Base-by-base conservation (phyloP, 2,113 vertebrate genomes). In the Rissa tridactyla region DNA sequence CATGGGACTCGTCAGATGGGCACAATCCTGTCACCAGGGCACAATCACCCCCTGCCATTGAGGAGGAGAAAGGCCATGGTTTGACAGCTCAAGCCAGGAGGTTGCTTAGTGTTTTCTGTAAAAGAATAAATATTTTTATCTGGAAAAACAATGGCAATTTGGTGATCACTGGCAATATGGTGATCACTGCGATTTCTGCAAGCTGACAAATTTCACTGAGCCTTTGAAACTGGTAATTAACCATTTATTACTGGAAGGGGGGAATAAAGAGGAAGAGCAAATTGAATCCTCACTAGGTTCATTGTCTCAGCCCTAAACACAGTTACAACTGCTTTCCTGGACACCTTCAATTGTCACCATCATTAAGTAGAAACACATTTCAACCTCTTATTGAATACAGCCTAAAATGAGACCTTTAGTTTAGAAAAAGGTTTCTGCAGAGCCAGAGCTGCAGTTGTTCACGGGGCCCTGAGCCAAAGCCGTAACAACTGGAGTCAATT, bases 331-430 rank as follows among this genome's bases (percentile, higher is more conserved):
- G 62, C 66, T 91, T 86, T 88, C 44, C 81, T 73, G 73, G 78
- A 92, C 66, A 77, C 36, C 83, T 96, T 96, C 80, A 92, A 91
- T 94, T 89, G 94, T 92, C 73, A 84, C 83, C 51, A 54, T 77
- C 70, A 88, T 92, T 92, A 95, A 87, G 86, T 29, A 71, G 46
- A 77, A 54, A 89, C 7, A 13, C 90, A 92, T 82, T 95, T 91
- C 73, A 91, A 69, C 23, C 5, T 51, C 32, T 90, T 95, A 91
- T 8, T 94, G 89, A 86, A 65, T 77, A 36, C 22, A 77, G 42
- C 46, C 66, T 91, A 72, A 87, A 90, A 73, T 42, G 32, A 85
- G 49, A 65, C 29, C 17, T 84, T 85, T 52, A 13, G 36, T 80
- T 92, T 30, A 87, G 62, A 60, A 77, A 82, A 89, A 82, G 11